Percentiles rank a stretch among this genome's conserved stretches.
Conservation (phyloP, 2,888 invertebrate species). For the Eupelmus urozonus region DNA sequence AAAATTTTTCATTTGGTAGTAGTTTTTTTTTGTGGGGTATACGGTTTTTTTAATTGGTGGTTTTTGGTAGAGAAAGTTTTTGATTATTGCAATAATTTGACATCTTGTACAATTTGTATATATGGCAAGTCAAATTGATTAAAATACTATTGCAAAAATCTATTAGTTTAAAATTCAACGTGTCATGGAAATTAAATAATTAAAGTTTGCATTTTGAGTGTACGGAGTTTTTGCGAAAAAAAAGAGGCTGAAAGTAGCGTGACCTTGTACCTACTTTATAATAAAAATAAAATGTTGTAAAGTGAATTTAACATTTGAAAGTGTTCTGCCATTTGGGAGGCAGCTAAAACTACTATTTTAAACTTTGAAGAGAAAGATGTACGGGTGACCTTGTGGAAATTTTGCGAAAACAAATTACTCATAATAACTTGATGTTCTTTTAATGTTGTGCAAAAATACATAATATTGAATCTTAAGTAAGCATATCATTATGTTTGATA, state of each 20-base stretch:
- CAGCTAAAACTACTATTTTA: neutral
- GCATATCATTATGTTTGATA: neutral
- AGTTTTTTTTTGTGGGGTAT: too few relatives aligned
- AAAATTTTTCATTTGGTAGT: too few relatives aligned
- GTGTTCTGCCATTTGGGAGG: neutral
- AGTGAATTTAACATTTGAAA: neutral
- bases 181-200: too few relatives aligned
- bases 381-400: constrained; percentile 25
- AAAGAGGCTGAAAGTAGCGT: constrained; percentile 2
- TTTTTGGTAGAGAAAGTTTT: too few relatives aligned
- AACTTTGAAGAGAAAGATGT: neutral
- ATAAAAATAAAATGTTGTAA: neutral
- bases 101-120: too few relatives aligned
- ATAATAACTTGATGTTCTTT: neutral
- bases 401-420: constrained; percentile 11
- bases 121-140: too few relatives aligned
- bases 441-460: neutral
- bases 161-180: too few relatives aligned
- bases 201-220: neutral
- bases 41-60: too few relatives aligned
- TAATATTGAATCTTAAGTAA: neutral
- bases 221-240: neutral
- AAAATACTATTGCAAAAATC: too few relatives aligned
- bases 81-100: too few relatives aligned
- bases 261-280: constrained; percentile 28